phyloP scores from a whole-genome alignment of 2,797 vertebrate genomes.

The Poeciliopsis paucimaculata region DNA sequence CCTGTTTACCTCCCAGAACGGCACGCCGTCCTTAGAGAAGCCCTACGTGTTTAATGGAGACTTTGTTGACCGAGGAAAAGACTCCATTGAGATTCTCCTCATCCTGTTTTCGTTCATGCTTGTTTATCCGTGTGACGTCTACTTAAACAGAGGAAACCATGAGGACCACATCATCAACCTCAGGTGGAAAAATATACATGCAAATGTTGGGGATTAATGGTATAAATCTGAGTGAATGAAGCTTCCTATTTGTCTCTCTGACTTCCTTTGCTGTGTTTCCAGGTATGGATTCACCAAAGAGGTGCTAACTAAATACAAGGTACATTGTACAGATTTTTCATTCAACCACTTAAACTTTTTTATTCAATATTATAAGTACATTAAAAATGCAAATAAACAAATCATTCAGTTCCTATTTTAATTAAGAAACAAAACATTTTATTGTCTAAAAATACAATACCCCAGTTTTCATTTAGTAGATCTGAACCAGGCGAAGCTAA shows the following conservation, averaged over 20 bases:
- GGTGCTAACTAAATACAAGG: slow-evolving; percentile 94
- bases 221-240: neutral
- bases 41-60: slow-evolving; percentile 94
- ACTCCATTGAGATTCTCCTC: slow-evolving; percentile 93
- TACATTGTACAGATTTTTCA: slow-evolving; percentile 52
- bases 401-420: too few species aligned
- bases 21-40: slow-evolving; percentile 90
- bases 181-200: slow-evolving; percentile 73
- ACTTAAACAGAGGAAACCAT: slow-evolving; percentile 95
- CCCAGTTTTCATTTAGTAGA: too few species aligned
- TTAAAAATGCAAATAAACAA: too few species aligned
- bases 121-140: slow-evolving; percentile 89
- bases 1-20: slow-evolving; percentile 82
- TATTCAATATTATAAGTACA: too few species aligned
- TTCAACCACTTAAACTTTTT: too few species aligned
- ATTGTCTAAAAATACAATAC: too few species aligned
- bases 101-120: slow-evolving; percentile 91
- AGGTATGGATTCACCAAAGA: slow-evolving; percentile 97
- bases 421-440: too few species aligned
- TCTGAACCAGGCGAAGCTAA: too few species aligned
- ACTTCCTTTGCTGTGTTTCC: slow-evolving; percentile 9
- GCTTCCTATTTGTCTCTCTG: neutral
- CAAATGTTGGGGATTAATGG: neutral
- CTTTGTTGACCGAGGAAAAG: slow-evolving; percentile 92
- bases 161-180: slow-evolving; percentile 95